Evolutionary conservation across 2,888 invertebrate genomes (phyloP), one percentile per base, ranked within the genome.

Genomic region (Alsophila aescularia): DNA sequence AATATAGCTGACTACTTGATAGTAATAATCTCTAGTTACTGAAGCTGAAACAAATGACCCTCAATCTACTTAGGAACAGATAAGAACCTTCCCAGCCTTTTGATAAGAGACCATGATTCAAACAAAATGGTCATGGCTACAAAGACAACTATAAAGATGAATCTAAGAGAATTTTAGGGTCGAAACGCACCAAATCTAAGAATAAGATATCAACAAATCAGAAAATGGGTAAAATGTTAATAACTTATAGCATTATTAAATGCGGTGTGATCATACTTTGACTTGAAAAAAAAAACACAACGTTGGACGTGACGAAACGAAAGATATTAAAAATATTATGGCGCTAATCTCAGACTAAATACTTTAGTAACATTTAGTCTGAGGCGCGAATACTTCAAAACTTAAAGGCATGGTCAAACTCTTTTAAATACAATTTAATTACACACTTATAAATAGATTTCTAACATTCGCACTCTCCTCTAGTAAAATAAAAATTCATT

Each of bases 71-170:
- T 60, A 51, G 15, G 24, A 67, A 58, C 53, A 70, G 79, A 77
- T 79, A 79, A 78, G 68, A 73, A 72, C 76, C 66, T 78, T 74
- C 52, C 49, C 60, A 45, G 44, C 24, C 31, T 47, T 66, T 64
- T 68, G 67, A 69, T 69, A 69, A 60, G 65, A 63, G 58, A 64
- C 66, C 54, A 71, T 72, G 71, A 67, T 61, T 75, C 72, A 72
- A 70, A 68, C 55, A 4, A 60, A 52, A 58, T 52, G 49, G 37
- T 47, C 40, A 35, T 32, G 60, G 64, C 61, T 60, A 66, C 66
- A 70, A 68, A 69, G 70, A 62, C 59, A 41, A 68, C 59, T 44
- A 65, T 70, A 66, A 71, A 66, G 68, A 72, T 67, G 62, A 64
- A 68, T 71, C 67, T 67, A 62, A 60, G 64, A 71, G 39, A 34